A percentile compares a stretch with the other conserved stretches of the same genome.
These are phyloP conservation scores for Lysandra bellargus DNA, from an alignment of 2,888 invertebrate species.

Conservation along the genomic window DNA sequence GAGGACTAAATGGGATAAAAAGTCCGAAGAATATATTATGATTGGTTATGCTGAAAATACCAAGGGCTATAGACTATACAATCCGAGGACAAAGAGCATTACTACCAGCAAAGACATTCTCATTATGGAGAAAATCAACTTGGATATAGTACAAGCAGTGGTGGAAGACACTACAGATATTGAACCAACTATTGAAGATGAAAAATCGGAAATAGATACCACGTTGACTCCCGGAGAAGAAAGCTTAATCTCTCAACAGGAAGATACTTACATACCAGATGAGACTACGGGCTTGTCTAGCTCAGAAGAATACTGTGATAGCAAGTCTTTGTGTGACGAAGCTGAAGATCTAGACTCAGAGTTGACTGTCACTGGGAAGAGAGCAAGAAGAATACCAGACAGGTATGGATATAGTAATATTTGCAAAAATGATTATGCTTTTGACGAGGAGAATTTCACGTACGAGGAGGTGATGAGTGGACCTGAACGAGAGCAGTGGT, in stretches of 20 bases:
- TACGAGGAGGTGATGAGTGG: constrained; percentile 36
- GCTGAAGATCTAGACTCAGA: not conserved
- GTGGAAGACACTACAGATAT: constrained; percentile 26
- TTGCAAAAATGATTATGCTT: constrained; percentile 25
- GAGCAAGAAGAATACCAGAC: constrained; percentile 32
- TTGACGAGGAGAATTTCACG: constrained; percentile 30
- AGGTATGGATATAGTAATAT: constrained; percentile 33
- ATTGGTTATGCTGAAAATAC: too few species aligned
- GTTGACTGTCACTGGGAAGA: too few species aligned
- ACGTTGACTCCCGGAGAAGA: constrained; percentile 28
- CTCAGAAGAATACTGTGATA: constrained; percentile 35
- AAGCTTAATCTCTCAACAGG: constrained; percentile 26
- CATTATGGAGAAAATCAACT: constrained; percentile 35
- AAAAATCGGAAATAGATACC: constrained; percentile 21
- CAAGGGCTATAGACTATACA: not conserved
- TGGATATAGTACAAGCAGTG: constrained; percentile 23
- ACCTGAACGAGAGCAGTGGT: constrained; percentile 34
- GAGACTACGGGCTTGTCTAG: constrained; percentile 32
- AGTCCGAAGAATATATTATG: constrained; percentile 26
- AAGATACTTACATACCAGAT: constrained; percentile 34
- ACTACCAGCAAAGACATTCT: constrained; percentile 39
- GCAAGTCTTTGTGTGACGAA: constrained; percentile 19
- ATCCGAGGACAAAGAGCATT: constrained; percentile 35
- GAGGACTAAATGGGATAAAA: constrained; percentile 40
- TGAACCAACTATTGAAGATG: constrained; percentile 14